phyloP scores from a whole-genome alignment of 2,888 invertebrate species.

The Abrostola tripartita region DNA sequence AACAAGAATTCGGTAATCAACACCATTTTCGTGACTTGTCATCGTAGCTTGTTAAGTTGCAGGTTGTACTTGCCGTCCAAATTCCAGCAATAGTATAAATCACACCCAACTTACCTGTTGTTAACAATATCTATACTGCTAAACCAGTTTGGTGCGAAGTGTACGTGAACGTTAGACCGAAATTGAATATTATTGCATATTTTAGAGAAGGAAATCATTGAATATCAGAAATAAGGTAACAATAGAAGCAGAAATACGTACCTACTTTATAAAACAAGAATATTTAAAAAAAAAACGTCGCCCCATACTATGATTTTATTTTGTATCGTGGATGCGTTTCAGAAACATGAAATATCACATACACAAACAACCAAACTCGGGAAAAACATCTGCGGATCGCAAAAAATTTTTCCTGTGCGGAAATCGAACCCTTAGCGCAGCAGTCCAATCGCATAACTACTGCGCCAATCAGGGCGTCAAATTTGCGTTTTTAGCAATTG shows the following conservation, averaged over 20 bases:
- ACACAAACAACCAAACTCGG: no score
- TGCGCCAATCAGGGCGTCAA: no score
- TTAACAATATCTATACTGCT: slow-evolving; percentile 32
- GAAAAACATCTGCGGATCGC: no score
- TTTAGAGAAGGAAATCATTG: slow-evolving; percentile 21
- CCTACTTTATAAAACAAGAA: no score
- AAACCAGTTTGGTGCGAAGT: slow-evolving; percentile 37
- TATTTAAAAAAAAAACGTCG: no score
- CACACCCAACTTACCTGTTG: slow-evolving; percentile 42
- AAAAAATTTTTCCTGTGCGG: no score
- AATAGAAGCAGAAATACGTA: slow-evolving; percentile 15
- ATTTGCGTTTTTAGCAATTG: no score
- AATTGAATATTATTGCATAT: slow-evolving; percentile 27
- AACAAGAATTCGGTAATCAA: slow-evolving; percentile 38
- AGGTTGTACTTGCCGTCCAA: slow-evolving; percentile 35
- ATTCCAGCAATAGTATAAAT: slow-evolving; percentile 50
- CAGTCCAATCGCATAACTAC: no score
- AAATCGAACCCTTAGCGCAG: no score
- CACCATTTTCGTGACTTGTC: slow-evolving; percentile 42
- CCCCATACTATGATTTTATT: no score
- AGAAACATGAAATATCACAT: no score
- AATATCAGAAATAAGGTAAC: slow-evolving; percentile 7
- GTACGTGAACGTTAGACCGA: slow-evolving; percentile 24
- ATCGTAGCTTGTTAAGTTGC: slow-evolving; percentile 12
- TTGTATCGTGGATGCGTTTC: no score